Conservation (phyloP, 2,797 vertebrate species). For the Monodelphis domestica region DNA sequence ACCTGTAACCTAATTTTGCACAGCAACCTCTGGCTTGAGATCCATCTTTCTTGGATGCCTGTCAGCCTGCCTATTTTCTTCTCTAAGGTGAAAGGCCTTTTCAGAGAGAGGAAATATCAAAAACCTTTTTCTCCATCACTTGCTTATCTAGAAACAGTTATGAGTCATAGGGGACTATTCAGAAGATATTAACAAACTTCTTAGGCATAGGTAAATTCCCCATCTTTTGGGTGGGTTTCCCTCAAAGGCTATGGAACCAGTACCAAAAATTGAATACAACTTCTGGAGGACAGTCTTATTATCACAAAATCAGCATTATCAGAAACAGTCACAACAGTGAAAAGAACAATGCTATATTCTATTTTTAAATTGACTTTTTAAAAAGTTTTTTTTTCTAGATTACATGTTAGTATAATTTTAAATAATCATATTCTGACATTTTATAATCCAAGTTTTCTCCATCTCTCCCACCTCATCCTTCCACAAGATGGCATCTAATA, state of each 20-base stretch:
- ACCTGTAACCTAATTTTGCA: slow-evolving; percentile 50
- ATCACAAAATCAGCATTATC: neutral
- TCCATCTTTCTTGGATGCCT: slow-evolving; percentile 64
- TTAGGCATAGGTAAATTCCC: neutral
- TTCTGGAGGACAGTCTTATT: neutral
- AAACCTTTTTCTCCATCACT: slow-evolving; percentile 32
- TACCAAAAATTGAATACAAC: neutral
- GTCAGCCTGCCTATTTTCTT: slow-evolving; percentile 55
- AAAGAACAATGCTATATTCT: neutral
- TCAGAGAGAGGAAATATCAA: slow-evolving; percentile 52
- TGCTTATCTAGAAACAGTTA: neutral
- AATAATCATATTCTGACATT: too few species aligned
- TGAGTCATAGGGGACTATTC: neutral
- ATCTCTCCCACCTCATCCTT: too few species aligned
- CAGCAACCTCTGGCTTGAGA: slow-evolving; percentile 51
- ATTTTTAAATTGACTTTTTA: neutral
- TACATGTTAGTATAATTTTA: too few species aligned
- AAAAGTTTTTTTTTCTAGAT: too few species aligned
- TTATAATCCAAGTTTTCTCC: too few species aligned
- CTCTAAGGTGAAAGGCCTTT: slow-evolving; percentile 43
- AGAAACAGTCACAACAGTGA: neutral
- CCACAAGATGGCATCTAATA: too few species aligned
- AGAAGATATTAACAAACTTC: neutral
- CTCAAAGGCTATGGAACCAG: neutral
- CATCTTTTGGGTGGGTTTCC: neutral